These are phyloP conservation scores for Trichonephila clavipes DNA, from an alignment of 1,140 invertebrate genomes.

Conservation along the genomic window DNA sequence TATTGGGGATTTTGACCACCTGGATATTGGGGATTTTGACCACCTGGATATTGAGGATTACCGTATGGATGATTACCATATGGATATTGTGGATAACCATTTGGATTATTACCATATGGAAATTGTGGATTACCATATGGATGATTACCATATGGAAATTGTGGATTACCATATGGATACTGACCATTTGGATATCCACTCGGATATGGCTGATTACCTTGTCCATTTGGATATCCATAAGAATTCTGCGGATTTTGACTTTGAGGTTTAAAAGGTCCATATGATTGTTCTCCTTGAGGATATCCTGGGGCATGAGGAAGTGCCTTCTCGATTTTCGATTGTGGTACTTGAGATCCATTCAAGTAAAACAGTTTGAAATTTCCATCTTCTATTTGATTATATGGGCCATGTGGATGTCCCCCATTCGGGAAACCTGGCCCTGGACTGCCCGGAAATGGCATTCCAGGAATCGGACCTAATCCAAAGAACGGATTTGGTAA, in stretches of 20 bases:
- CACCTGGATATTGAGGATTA: no score
- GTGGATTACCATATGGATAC: no score
- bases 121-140: background rate
- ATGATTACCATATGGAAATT: background rate
- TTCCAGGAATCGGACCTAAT: background rate
- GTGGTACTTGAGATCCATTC: constrained; percentile 6
- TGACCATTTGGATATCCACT: background rate
- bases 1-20: no score
- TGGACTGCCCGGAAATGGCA: background rate
- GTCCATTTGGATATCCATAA: background rate
- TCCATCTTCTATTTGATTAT: background rate
- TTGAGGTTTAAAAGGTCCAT: background rate
- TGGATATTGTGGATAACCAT: background rate
- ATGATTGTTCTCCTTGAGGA: no score
- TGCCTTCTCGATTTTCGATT: background rate
- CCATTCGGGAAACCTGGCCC: background rate
- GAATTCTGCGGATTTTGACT: background rate
- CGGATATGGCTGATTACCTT: background rate
- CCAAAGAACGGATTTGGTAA: background rate
- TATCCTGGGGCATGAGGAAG: background rate
- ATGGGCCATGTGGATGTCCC: background rate
- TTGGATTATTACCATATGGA: background rate
- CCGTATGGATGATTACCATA: no score
- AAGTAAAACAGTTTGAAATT: constrained; percentile 1
- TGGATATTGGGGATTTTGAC: no score